Percentiles rank a stretch among this genome's conserved stretches.
Evolutionary conservation across 2,113 vertebrate genomes (phyloP).

Genomic region (Syrrhaptes paradoxus): DNA sequence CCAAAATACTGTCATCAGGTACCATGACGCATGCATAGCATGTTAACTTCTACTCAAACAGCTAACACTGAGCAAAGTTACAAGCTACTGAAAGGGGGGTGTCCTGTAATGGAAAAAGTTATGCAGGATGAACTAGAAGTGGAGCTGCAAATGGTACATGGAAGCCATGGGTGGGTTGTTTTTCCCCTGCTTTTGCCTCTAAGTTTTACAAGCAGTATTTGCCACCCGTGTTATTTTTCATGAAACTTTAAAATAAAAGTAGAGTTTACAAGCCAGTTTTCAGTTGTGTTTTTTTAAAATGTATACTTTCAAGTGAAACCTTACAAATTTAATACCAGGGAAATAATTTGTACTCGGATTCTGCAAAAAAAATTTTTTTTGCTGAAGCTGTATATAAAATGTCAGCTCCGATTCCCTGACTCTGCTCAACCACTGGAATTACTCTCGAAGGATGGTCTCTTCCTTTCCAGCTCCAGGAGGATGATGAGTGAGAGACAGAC

Average conservation of each 20-base stretch:
- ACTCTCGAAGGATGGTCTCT: neutral
- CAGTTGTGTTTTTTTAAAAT: neutral
- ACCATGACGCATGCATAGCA: neutral
- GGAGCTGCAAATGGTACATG: neutral
- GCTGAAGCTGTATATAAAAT: neutral
- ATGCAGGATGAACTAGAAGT: neutral
- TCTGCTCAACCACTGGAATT: neutral
- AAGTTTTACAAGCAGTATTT: neutral
- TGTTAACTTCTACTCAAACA: neutral
- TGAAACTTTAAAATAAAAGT: neutral
- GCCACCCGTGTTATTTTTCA: neutral
- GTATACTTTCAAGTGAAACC: neutral
- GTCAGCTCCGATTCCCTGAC: neutral
- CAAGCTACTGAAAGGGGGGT: neutral
- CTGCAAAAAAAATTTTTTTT: neutral
- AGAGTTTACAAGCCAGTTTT: neutral
- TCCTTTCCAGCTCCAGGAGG: neutral
- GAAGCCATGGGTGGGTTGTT: neutral
- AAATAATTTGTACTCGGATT: neutral
- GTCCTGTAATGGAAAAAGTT: constrained; percentile 27
- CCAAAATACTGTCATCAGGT: neutral
- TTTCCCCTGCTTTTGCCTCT: neutral
- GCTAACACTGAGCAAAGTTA: neutral
- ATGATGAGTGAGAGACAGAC: too few relatives aligned
- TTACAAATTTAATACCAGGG: neutral